Evolutionary conservation across 2,797 vertebrate genomes (phyloP), one percentile per base, ranked within the genome.

Genomic region (Acomys russatus): DNA sequence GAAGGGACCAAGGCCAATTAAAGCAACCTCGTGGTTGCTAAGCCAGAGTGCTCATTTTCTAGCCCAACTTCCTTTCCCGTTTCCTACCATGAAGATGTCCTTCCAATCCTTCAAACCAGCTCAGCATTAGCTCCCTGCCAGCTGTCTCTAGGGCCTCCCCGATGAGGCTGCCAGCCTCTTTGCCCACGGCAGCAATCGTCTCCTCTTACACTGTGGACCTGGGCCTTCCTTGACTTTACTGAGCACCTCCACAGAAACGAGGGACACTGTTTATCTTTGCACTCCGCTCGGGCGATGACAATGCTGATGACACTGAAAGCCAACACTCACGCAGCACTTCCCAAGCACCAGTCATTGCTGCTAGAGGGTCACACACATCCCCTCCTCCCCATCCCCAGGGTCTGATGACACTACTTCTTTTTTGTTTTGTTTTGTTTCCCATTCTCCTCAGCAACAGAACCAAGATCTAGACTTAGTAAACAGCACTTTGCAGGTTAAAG

Each of bases 401-500:
- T 25, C 70, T 51, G 63, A 33, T 6, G 25, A 83, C 63, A 59
- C 35, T 80, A 38, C 22, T 68, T 90, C 73, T 88, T 8, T 74
- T 63, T 74, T 44, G 18, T 70, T 90, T 70, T 89, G 18, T 59
- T 9, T 74, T 64, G 64, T 49, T 18, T 66, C 12, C 82, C 54
- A 82, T 63, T 95, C 74, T 83, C 49, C 66, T 56, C 88, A 86
- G 78, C 38, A 61, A 89, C 14, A 92, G 68, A 91, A 88, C 28
- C 0, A 14, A 96, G 78, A 68, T 6, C 63, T 54, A 3, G 11
- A 80, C 78, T 66, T 78, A 30, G 15, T 79, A 78, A 82, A 64
- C 11, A 78, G 6, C 2, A 1, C 56, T 74, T 63, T 70, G 90
- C 71, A 76, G 9, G 64, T 12, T 78, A 70, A 25, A 38, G 20